A percentile compares a stretch with the other conserved stretches of the same genome.
Evolutionary conservation across 2,888 invertebrate species (phyloP).

Genomic region (Aethes cnicana): DNA sequence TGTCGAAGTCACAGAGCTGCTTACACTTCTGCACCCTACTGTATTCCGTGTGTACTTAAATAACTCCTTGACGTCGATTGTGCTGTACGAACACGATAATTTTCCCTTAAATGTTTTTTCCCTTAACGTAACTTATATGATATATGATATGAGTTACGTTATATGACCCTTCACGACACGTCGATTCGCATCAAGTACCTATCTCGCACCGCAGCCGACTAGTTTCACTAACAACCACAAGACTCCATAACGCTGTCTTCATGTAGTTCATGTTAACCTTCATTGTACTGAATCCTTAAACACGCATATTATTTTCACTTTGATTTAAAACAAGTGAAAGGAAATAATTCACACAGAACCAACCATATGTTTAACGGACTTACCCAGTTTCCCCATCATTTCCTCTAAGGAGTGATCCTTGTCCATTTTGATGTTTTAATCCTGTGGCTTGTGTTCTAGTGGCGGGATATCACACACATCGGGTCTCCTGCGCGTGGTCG

Average conservation of each 20-base stretch:
- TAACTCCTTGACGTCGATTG: no score
- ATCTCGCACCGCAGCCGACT: conserved; percentile 16
- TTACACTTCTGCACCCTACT: no score
- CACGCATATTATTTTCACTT: background rate
- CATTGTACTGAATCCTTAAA: background rate
- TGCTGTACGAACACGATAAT: no score
- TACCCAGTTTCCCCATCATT: conserved; percentile 86
- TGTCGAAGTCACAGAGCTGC: no score
- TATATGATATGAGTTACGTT: no score
- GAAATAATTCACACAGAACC: no score
- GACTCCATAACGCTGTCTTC: background rate
- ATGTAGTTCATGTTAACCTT: background rate
- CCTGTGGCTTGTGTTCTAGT: no score
- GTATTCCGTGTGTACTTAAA: no score
- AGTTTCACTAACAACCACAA: conserved; percentile 15
- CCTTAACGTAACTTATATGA: no score
- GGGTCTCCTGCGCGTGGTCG: conserved; percentile 50
- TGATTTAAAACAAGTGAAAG: conserved; percentile 4
- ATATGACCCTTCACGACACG: conserved; percentile 23
- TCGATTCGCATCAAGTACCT: conserved; percentile 21
- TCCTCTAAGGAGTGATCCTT: conserved; percentile 85
- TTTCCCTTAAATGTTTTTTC: no score
- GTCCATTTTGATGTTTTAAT: conserved; percentile 74
- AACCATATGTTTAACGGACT: conserved; percentile 45
- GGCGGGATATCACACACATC: no score